Evolutionary conservation across 2,797 vertebrate species (phyloP), one percentile per base, ranked within the genome.

Genomic region (Pangasius mekongensis): DNA sequence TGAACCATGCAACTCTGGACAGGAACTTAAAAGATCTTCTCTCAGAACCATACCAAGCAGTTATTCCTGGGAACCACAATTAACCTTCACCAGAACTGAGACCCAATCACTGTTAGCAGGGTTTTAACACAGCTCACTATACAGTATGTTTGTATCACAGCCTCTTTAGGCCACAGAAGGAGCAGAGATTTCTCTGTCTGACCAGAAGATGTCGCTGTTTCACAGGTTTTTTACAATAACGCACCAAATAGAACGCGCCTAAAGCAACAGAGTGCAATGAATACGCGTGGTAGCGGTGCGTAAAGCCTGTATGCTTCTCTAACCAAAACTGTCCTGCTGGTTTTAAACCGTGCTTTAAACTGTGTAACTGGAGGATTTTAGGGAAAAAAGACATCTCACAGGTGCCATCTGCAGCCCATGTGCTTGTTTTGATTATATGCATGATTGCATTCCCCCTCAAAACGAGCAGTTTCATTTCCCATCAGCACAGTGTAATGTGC

Each of bases 161-260:
- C 18, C 47, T 16, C 2, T 36, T 2, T 10, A 22, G 43, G 9
- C 54, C 0, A 20, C 20, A 54, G 33, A 47, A 58, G 18, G 8
- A 78, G 10, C 30, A 24, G 10, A 43, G 1, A 30, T 18, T 83
- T 88, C 47, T 67, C 5, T 30, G 3, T 39, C 16, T 67, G 77
- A 30, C 81, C 87, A 73, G 54, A 62, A 92, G 92, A 90, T 91
- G 92, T 88, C 89, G 87, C 87, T 18, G 86, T 90, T 90, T 86
- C 81, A 66, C 60, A 39, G 47, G 30, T 22, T 83, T 24, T 24
- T 39, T 66, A 33, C 18, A 54, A 49, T 27, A 30, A 49, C 8
- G 20, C 30, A 20, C 6, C 22, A 5, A 49, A 0, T 22, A 56
- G 14, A 36, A 22, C 6, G 9, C 9, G 13, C 58, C 36, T 16